Base-by-base conservation (phyloP, 1,140 invertebrate genomes). In the Sitophilus oryzae region DNA sequence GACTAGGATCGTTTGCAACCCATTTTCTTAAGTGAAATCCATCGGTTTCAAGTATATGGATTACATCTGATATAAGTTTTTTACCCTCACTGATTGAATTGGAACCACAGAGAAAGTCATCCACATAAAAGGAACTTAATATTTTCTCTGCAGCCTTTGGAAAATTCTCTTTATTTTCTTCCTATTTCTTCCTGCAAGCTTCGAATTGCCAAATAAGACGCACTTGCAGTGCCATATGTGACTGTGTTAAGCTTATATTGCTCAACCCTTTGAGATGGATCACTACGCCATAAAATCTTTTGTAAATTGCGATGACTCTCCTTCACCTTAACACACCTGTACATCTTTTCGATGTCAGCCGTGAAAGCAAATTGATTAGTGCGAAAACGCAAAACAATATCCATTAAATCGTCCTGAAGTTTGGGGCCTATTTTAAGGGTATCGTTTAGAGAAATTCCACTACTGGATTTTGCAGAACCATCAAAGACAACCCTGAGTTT, bases 321-420 rank as follows among this genome's bases (percentile, higher is more conserved):
- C 15, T 51, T 42, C 4, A 73, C 61, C 0, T 67, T 16, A 9
- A 77, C 63, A 50, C 73, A 70, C 9, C 73, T 42, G 52, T 74
- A 79, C 73, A 77, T 77, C 50, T 73, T 71, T 9, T 50, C 46
- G 2, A 76, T 69, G 40, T 77, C 74, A 1, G 64, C 67, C 16
- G 43, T 54, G 1, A 66, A 15, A 3, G 56, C 59, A 23, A 62
- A 52, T 25, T 11, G 8, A 44, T 65, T 58, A 2, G 18, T 36
- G 21, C 70, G 54, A 53, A 69, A 73, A 2, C 63, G 40, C 0
- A 67, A n/a, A 1, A 72, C 11, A 15, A 72, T 53, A 2, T 42
- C 44, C 9, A 59, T 30, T 10, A 73, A 25, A 19, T 69, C 62
- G 8, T 61, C 52, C 41, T 72, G 70, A 0, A 76, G 48, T 47